Base-by-base conservation (phyloP, 2,797 vertebrate species). In the Buceros bicornis region DNA sequence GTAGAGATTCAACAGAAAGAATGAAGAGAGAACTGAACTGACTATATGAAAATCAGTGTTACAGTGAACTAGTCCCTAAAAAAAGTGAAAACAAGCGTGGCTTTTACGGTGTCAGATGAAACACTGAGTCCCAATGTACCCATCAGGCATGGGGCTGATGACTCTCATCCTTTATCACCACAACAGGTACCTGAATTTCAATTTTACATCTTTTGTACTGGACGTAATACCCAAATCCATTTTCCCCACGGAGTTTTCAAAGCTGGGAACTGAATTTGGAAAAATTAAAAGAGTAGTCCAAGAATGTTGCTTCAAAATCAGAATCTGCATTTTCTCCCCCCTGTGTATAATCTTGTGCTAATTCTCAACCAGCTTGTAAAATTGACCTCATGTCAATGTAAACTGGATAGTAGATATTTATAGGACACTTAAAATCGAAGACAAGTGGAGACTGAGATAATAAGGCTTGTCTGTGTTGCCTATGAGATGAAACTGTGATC, bases 401-500 rank as follows among this genome's bases (percentile, higher is more conserved):
- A 94, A 89, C 73, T 76, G 56, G 40, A 37, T 87, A 60, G 51
- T 8, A 82, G 86, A 80, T 90, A 92, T 93, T 95, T 92, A 87
- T 80, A 89, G 86, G 90, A 65, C 78, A 17, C 16, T 58, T 71
- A 47, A 43, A 78, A 93, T 67, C 11, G 8, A 91, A 87, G 83
- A 66, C 56, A 83, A 95, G 71, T 71, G 50, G 60, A 93, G 50
- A 72, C 4, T 90, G 64, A 87, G 78, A 95, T 95, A 96, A 94
- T 76, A 80, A 92, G 67, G 26, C 78, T 90, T 79, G 40, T 67
- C 90, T 90, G 16, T 87, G 35, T 90, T 90, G 77, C 88, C 62
- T 93, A 3, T 93, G 94, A 96, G 93, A 90, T 96, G 51, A 89
- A 96, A 90, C 62, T 72, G 93, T 89, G 94, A 93, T 97, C 95